Evolutionary conservation across 2,797 vertebrate species (phyloP).

Genomic region (Clarias platycephalus): DNA sequence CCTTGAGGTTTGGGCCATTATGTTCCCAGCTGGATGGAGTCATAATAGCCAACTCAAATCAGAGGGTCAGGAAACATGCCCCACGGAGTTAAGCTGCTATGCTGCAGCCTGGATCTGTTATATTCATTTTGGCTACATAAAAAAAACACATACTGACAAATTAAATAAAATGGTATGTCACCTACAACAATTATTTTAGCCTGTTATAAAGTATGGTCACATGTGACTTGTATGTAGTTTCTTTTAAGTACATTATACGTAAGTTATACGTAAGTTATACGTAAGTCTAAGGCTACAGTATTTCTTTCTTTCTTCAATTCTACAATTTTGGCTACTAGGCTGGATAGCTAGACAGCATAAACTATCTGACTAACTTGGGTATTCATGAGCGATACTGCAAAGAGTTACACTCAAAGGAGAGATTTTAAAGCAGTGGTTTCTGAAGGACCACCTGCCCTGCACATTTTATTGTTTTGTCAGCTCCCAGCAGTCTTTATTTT

Average conservation of each 20-base stretch:
- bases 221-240: background rate
- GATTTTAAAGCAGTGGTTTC: too few relatives aligned
- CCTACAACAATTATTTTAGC: background rate
- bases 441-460: too few relatives aligned
- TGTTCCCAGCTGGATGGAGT: slow-evolving; percentile 19
- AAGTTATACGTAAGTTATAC: background rate
- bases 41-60: slow-evolving; percentile 18
- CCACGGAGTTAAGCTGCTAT: slow-evolving; percentile 12
- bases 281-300: background rate
- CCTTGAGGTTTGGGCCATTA: slow-evolving; percentile 13
- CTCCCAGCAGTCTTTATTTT: too few relatives aligned
- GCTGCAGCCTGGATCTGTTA: background rate
- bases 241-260: background rate
- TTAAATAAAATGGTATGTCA: background rate
- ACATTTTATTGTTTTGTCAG: too few relatives aligned
- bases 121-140: background rate
- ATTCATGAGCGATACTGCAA: background rate
- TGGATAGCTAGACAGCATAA: background rate
- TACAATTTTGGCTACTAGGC: background rate
- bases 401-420: background rate
- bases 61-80: slow-evolving; percentile 16
- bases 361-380: background rate
- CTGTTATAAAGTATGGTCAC: background rate
- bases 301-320: background rate
- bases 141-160: background rate